These are phyloP conservation scores for Ophonus ardosiacus DNA, from an alignment of 2,888 invertebrate species.

Conservation along the genomic window DNA sequence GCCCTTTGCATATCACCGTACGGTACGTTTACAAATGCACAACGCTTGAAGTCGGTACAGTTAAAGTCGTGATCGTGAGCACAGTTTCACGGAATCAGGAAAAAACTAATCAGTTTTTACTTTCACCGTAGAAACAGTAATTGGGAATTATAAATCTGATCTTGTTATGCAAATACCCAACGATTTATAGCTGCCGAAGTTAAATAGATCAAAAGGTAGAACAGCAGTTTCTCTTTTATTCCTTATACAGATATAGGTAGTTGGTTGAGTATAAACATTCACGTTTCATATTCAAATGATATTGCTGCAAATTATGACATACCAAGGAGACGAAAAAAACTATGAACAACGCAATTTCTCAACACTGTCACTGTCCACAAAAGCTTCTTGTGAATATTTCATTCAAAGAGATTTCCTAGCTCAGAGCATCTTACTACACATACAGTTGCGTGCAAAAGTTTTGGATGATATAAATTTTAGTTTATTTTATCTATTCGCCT, in stretches of 20 bases:
- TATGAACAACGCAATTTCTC: too few relatives aligned
- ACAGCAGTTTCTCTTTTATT: slow-evolving; percentile 17
- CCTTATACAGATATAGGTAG: slow-evolving; percentile 6
- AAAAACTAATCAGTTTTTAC: slow-evolving; percentile 26
- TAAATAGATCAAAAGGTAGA: slow-evolving; percentile 32
- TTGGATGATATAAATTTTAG: too few relatives aligned
- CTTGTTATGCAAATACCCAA: slow-evolving; percentile 36
- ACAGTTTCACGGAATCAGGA: slow-evolving; percentile 12
- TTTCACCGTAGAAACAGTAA: slow-evolving; percentile 31
- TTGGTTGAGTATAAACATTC: not conserved
- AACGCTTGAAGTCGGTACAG: slow-evolving; percentile 12
- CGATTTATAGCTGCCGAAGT: slow-evolving; percentile 13
- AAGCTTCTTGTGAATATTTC: too few relatives aligned
- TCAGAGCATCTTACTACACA: too few relatives aligned
- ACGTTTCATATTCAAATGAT: not conserved
- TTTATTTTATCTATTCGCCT: too few relatives aligned
- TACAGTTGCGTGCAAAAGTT: too few relatives aligned
- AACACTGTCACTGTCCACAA: too few relatives aligned
- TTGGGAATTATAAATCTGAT: slow-evolving; percentile 14
- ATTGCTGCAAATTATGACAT: not conserved
- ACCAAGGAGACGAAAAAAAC: not conserved
- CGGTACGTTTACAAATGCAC: slow-evolving; percentile 42
- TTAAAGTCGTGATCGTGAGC: slow-evolving; percentile 1
- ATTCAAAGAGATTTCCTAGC: too few relatives aligned
- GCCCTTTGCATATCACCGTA: slow-evolving; percentile 43